Conservation (phyloP, 2,113 vertebrate genomes). For the Tautogolabrus adspersus region DNA sequence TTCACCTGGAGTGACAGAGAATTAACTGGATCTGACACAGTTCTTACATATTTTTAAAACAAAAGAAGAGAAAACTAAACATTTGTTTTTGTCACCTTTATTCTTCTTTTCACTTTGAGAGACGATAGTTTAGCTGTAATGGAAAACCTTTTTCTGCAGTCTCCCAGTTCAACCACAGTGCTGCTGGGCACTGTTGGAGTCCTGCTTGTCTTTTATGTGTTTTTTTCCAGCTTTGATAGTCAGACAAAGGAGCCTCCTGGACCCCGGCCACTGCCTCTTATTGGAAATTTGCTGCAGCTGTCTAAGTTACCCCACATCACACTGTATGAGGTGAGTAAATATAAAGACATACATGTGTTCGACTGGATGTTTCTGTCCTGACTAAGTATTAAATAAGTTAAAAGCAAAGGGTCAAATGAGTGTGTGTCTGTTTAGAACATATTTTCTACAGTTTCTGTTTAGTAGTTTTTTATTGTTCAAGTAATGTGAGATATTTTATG, state of each 20-base stretch:
- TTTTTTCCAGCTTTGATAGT: not conserved
- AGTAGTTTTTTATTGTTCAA: not conserved
- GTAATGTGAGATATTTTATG: not conserved
- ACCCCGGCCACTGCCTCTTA: conserved; percentile 59
- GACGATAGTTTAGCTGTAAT: not conserved
- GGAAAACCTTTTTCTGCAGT: not conserved
- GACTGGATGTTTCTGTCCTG: not conserved
- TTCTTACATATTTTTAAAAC: no score
- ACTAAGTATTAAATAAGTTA: no score
- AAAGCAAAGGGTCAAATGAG: no score
- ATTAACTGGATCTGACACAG: conserved; percentile 80
- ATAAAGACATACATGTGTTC: not conserved
- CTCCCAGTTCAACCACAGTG: not conserved
- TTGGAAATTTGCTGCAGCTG: conserved; percentile 62
- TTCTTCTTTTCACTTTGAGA: no score
- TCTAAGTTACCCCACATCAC: conserved; percentile 32
- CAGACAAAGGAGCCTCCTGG: conserved; percentile 58
- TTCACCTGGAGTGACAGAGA: conserved; percentile 73
- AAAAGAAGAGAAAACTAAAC: conserved; percentile 35
- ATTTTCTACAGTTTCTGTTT: no score
- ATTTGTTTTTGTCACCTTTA: no score
- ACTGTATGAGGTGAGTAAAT: conserved; percentile 40
- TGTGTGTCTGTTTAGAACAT: no score
- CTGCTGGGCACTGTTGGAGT: not conserved
- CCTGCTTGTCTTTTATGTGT: not conserved